Conservation (phyloP, 2,113 vertebrate genomes). For the Okapia johnstoni region DNA sequence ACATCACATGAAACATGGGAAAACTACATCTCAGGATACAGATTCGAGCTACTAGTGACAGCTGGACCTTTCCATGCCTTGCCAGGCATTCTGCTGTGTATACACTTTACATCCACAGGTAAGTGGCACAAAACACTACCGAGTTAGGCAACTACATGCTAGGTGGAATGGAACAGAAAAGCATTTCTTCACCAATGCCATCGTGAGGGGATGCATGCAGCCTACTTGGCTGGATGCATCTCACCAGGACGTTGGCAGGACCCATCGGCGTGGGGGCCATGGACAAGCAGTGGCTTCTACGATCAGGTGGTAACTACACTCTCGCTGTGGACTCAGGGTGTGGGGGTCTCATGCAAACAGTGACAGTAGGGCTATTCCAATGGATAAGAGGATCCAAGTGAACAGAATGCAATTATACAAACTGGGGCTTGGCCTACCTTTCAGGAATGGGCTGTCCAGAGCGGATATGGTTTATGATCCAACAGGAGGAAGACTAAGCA, state of each 20-base stretch:
- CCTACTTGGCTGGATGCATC: no score
- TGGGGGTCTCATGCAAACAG: not conserved
- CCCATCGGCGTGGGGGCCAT: not conserved
- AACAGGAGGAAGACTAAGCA: not conserved
- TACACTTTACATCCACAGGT: not conserved
- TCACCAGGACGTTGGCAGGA: not conserved
- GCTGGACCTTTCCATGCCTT: not conserved
- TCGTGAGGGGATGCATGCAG: not conserved
- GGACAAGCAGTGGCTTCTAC: not conserved
- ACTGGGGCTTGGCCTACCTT: not conserved
- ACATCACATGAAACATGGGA: not conserved
- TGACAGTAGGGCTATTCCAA: not conserved
- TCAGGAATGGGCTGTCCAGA: not conserved
- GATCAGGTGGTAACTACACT: no score
- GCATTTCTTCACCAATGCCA: not conserved
- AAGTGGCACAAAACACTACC: not conserved
- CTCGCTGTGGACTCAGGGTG: not conserved
- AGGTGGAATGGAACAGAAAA: not conserved
- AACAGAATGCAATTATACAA: not conserved
- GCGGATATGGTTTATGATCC: not conserved
- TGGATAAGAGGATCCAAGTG: not conserved
- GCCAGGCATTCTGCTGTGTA: not conserved
- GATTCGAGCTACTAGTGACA: not conserved
- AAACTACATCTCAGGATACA: not conserved
- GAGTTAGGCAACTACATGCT: not conserved